These are phyloP conservation scores for Gisinianus flammeolus DNA, from an alignment of 2,888 invertebrate species.

Conservation along the genomic window DNA sequence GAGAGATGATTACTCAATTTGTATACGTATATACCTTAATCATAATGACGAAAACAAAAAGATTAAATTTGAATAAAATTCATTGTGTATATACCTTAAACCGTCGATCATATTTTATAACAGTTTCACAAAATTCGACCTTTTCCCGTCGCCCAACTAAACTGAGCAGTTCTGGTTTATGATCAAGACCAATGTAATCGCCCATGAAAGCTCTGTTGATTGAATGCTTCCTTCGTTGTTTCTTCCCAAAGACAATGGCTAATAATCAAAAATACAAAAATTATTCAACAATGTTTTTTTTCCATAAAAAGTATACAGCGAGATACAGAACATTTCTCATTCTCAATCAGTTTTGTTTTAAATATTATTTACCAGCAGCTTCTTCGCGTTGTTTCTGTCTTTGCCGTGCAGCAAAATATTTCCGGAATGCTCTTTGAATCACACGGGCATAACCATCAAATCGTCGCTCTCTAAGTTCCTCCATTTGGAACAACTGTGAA, in stretches of 20 bases:
- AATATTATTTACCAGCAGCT: constrained; percentile 62
- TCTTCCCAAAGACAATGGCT: constrained; percentile 65
- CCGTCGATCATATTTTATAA: constrained; percentile 71
- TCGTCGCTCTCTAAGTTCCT: constrained; percentile 71
- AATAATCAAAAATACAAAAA: constrained; percentile 16
- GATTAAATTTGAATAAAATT: not conserved
- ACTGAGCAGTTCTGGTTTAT: constrained; percentile 66
- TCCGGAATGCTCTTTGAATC: constrained; percentile 72
- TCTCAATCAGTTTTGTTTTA: too few relatives aligned
- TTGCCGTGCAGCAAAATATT: constrained; percentile 68
- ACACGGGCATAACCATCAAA: constrained; percentile 71
- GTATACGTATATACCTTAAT: too few relatives aligned
- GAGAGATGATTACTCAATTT: too few relatives aligned
- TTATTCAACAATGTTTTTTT: too few relatives aligned
- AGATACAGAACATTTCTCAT: too few relatives aligned
- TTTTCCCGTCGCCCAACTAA: constrained; percentile 70
- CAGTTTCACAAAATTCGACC: constrained; percentile 71
- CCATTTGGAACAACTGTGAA: constrained; percentile 70
- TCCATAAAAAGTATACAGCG: too few relatives aligned
- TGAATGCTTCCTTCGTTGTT: constrained; percentile 69
- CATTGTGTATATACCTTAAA: constrained; percentile 66
- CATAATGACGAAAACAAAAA: not conserved
- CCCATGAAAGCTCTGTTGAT: constrained; percentile 72
- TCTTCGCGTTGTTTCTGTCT: constrained; percentile 68
- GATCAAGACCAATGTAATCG: constrained; percentile 73